Evolutionary conservation across 2,113 vertebrate genomes (phyloP).

Genomic region (Aegypius monachus): DNA sequence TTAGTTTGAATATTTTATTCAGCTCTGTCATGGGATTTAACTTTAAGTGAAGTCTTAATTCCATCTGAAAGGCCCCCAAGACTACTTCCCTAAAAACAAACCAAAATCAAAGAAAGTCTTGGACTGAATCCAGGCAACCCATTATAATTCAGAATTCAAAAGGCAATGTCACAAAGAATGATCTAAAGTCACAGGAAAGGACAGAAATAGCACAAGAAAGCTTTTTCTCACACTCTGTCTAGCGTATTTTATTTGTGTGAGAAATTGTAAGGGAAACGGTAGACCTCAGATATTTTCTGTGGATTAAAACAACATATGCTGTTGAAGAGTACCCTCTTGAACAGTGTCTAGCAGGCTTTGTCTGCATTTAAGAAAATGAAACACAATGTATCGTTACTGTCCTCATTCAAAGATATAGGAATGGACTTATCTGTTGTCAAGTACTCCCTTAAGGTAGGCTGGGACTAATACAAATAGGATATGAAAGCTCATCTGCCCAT

Average conservation of each 20-base stretch:
- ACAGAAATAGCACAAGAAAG: conserved; percentile 17
- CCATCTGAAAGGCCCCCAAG: conserved; percentile 36
- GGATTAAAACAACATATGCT: neutral
- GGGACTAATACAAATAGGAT: neutral
- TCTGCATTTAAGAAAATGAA: neutral
- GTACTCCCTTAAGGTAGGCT: neutral
- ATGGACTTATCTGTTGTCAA: neutral
- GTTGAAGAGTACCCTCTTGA: neutral
- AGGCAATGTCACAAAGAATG: neutral
- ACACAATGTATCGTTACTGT: neutral
- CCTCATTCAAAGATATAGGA: neutral
- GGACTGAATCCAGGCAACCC: neutral
- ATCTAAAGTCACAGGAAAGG: neutral
- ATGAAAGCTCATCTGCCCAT: neutral
- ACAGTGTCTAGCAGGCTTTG: neutral
- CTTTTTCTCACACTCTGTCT: conserved; percentile 8
- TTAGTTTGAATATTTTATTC: conserved; percentile 60
- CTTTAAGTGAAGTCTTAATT: conserved; percentile 34
- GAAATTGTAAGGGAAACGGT: neutral
- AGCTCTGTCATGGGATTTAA: conserved; percentile 26
- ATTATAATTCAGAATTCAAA: conserved; percentile 49
- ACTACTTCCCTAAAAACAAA: conserved; percentile 22
- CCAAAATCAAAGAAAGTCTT: conserved; percentile 28
- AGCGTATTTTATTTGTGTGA: neutral
- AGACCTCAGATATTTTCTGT: neutral